These are phyloP conservation scores for Drosophila nr. perissopoda DNA, from an alignment of 2,888 invertebrate species.

Conservation along the genomic window DNA sequence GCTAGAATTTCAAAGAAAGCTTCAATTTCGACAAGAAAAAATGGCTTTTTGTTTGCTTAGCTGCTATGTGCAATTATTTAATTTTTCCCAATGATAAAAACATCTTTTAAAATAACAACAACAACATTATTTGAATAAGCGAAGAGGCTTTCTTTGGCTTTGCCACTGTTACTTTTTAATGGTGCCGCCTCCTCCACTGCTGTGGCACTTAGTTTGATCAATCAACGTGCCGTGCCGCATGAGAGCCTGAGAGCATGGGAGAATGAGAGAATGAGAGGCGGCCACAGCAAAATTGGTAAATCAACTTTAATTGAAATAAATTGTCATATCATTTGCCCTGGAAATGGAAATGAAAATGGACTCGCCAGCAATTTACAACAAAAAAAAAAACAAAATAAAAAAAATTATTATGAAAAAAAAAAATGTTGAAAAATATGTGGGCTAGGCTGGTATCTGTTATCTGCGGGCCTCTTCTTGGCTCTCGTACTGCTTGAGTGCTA, in stretches of 20 bases:
- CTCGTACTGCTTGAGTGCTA: constrained; percentile 33
- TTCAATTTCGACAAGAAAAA: constrained; percentile 1
- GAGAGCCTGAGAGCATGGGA: not conserved
- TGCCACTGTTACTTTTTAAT: constrained; percentile 18
- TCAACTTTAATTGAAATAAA: constrained; percentile 82
- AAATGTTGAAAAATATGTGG: constrained; percentile 30
- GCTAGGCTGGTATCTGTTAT: constrained; percentile 29
- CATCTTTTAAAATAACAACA: constrained; percentile 14
- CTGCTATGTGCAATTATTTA: constrained; percentile 12
- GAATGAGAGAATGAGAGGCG: constrained; percentile 1
- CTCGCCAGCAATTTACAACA: constrained; percentile 49
- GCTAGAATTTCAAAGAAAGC: not conserved
- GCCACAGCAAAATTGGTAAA: constrained; percentile 61
- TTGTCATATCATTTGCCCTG: constrained; percentile 77
- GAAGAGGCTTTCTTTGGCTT: constrained; percentile 29
- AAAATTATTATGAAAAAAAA: constrained; percentile 26
- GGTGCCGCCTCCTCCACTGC: constrained; percentile 17
- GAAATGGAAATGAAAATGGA: constrained; percentile 51
- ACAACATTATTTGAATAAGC: constrained; percentile 29
- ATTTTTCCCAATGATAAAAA: constrained; percentile 15
- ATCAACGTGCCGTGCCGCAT: constrained; percentile 42
- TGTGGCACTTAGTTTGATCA: constrained; percentile 51
- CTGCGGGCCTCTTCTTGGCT: constrained; percentile 30
- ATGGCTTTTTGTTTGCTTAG: constrained; percentile 1
- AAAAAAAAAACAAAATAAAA: constrained; percentile 14